Evolutionary conservation across 2,113 vertebrate genomes (phyloP), one percentile per base, ranked within the genome.

Genomic region (Larimichthys polyactis): DNA sequence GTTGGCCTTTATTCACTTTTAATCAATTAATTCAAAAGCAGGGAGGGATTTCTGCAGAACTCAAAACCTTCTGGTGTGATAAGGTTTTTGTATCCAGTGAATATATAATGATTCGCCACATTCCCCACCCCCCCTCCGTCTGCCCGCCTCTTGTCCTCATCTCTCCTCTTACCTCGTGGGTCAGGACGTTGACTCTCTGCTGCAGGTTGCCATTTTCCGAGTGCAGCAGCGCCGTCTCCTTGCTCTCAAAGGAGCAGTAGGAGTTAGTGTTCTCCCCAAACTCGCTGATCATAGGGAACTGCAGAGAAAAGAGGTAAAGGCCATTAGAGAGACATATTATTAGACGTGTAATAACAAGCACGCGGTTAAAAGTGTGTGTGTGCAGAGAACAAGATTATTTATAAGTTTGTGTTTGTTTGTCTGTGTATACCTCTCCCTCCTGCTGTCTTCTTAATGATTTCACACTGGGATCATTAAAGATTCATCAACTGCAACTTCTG

Each of bases 211-310:
- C 96, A n/a, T 98, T 98, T 90, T 99, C 98, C 0, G 97, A 97
- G 90, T 98, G 96, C 89, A 99, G 95, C 92, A 99, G 92, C 32
- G 96, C 97, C 16, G 96, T 96, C 88, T 99, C 98, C 82, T 99
- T 97, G 93, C 96, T 95, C 92, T 98, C 97, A 11, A 96, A 96
- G 59, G 95, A 95, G 88, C 95, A 96, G 87, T 95, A 96, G 40
- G 95, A 96, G 86, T 95, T 96, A 1, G 94, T 95, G 79, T 99
- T 97, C 81, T 99, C 97, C 0, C 96, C 97, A 15, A 98, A 98
- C 87, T 98, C 97, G 0, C 91, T 95, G 91, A 99, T 97, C 95
- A 98, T 95, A 0, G 98, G 98, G 89, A 97, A 98, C 98, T 99
- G 94, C 7, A 9, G 86, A 44, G 24, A 76, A 19, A 17, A 87